A percentile compares a stretch with the other conserved stretches of the same genome.
phyloP scores from a whole-genome alignment of 64 coral and sea anemone genomes.

The Porites lutea region DNA sequence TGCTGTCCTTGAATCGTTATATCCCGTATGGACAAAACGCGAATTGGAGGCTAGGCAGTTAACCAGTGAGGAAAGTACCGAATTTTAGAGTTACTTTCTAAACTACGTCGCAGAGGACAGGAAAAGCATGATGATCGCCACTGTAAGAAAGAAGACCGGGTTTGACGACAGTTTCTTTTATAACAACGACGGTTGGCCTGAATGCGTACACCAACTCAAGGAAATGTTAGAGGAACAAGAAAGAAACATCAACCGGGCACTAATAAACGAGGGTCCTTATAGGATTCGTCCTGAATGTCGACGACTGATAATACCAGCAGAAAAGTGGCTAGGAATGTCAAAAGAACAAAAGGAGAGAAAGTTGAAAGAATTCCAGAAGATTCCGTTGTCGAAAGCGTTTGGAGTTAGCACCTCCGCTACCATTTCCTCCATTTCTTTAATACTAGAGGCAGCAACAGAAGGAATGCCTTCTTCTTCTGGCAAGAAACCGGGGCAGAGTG shows the following conservation, averaged over 20 bases:
- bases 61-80: too few species aligned
- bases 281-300: background rate
- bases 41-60: conserved; percentile 16
- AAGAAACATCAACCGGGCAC: background rate
- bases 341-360: background rate
- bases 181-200: background rate
- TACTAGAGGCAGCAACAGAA: too few species aligned
- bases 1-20: background rate
- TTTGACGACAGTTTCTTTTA: background rate
- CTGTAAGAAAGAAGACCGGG: background rate
- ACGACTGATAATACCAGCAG: background rate
- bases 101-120: background rate
- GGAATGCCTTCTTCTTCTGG: too few species aligned
- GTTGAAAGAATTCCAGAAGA: too few species aligned
- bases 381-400: too few species aligned
- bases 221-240: background rate
- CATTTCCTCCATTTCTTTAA: too few species aligned
- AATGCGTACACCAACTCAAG: background rate
- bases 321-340: background rate
- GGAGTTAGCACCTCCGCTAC: too few species aligned
- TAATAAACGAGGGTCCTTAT: conserved; percentile 10
- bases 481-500: too few species aligned
- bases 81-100: background rate
- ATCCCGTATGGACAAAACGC: background rate
- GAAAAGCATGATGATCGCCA: background rate